Evolutionary conservation across 64 coral and sea anemone genomes (phyloP).

Genomic region (Platygyra sinensis): DNA sequence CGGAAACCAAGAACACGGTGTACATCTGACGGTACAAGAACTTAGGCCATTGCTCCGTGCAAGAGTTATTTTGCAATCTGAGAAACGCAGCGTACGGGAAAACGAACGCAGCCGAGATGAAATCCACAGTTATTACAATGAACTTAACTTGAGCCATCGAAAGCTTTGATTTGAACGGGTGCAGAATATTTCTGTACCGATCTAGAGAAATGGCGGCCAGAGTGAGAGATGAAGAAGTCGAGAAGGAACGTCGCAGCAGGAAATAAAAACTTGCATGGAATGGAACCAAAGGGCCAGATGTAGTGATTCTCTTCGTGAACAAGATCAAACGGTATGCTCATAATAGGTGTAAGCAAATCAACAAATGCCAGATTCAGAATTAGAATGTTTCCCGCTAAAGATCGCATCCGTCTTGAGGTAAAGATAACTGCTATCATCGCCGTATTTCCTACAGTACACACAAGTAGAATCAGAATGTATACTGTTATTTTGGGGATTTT

Average conservation of each 20-base stretch:
- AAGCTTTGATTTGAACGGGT: constrained; percentile 45
- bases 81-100: constrained; percentile 13
- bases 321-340: constrained; percentile 66
- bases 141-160: neutral
- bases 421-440: neutral
- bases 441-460: neutral
- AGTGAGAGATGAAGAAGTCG: constrained; percentile 32
- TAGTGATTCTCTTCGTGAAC: constrained; percentile 51
- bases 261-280: constrained; percentile 46
- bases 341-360: constrained; percentile 43
- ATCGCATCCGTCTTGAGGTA: neutral
- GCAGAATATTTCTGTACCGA: constrained; percentile 37
- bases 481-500: neutral
- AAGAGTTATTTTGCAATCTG: neutral
- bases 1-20: constrained; percentile 10
- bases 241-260: constrained; percentile 12
- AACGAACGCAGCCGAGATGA: constrained; percentile 1
- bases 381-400: constrained; percentile 21
- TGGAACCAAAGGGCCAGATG: constrained; percentile 32
- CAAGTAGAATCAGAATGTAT: neutral
- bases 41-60: neutral
- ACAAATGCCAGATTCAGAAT: constrained; percentile 64
- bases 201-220: constrained; percentile 69
- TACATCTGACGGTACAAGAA: constrained; percentile 16
- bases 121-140: neutral